Percentiles rank a stretch among this genome's conserved stretches.
Evolutionary conservation across 2,797 vertebrate genomes (phyloP).

Genomic region (Leptoclinus maculatus): DNA sequence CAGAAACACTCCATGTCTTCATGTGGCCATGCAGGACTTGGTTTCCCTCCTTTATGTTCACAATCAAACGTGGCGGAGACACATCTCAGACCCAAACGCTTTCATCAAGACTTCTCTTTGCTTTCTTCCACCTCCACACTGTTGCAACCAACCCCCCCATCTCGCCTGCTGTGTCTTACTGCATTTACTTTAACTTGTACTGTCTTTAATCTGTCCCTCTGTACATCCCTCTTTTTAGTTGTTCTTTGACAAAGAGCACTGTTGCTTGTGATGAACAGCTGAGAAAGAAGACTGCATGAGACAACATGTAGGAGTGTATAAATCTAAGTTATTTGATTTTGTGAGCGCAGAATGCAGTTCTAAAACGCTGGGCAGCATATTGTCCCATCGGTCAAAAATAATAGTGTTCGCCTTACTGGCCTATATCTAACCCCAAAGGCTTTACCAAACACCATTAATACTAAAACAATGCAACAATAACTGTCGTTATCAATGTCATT

Average conservation of each 20-base stretch:
- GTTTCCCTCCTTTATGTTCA: constrained; percentile 56
- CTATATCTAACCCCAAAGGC: background rate
- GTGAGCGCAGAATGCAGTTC: constrained; percentile 1
- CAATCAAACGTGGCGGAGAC: constrained; percentile 56
- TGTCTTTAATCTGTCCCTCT: constrained; percentile 18
- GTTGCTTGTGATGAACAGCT: constrained; percentile 13
- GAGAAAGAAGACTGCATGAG: constrained; percentile 2
- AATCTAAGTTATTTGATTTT: constrained; percentile 7
- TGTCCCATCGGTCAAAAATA: constrained; percentile 14
- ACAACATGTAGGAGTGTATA: background rate
- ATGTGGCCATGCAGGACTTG: constrained; percentile 30
- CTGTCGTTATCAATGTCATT: background rate
- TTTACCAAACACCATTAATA: background rate
- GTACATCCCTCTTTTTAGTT: background rate
- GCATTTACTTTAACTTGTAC: constrained; percentile 42
- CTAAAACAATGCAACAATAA: background rate
- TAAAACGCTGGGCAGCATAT: constrained; percentile 4
- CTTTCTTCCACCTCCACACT: constrained; percentile 63
- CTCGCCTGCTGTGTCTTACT: constrained; percentile 33
- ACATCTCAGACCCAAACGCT: constrained; percentile 43
- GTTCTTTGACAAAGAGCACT: constrained; percentile 9
- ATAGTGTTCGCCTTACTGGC: background rate
- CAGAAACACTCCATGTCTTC: constrained; percentile 17
- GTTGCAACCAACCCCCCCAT: constrained; percentile 21
- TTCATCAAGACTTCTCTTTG: constrained; percentile 64